Evolutionary conservation across 2,797 vertebrate genomes (phyloP), one percentile per base, ranked within the genome.

Genomic region (Myotis myotis): DNA sequence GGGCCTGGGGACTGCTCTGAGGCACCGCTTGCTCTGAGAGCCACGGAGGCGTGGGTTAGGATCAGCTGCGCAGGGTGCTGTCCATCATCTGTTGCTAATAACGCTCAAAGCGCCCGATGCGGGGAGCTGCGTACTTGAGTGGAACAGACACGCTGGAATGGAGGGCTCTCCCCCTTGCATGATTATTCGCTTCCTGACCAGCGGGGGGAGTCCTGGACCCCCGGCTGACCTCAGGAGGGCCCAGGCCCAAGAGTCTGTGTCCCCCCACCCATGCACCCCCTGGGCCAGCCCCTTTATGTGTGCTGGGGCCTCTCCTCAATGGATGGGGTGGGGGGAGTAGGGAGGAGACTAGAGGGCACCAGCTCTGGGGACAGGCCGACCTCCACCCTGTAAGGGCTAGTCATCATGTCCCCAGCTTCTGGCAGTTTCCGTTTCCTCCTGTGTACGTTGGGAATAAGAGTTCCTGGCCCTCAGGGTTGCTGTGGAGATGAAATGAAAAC

Each of bases 81-180:
- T 44, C 87, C 80, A 91, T 87, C 64, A 96, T 79, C 85, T 80
- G 86, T 72, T 87, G 57, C 88, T 92, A 92, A 85, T 82, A 85
- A 96, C 90, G 79, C 49, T 86, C 62, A 41, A 64, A 36, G 68
- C 17, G 44, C 28, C 51, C 49, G 36, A 28, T 85, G n/a, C 72
- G n/a, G 93, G 51, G 62, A 62, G 49, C 76, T 72, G 47, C 86
- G 89, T 89, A 33, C 70, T 38, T 62, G 78, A 86, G 62, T 23
- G 68, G 89, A 95, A 38, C 28, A 47, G 53, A 75, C 75, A 80
- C 72, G 80, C 81, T 57, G 74, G 89, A 71, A 1, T 8, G 17
- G 62, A 44, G 41, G 41, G 41, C 41, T 44, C 75, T 76, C 38
- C 71, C 49, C 15, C 7, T 87, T 78, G 91, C 91, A 81, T 87